Percentiles rank a stretch among this genome's conserved stretches.
These are phyloP conservation scores for Dinocampus coccinellae DNA, from an alignment of 2,888 invertebrate species.

Conservation along the genomic window DNA sequence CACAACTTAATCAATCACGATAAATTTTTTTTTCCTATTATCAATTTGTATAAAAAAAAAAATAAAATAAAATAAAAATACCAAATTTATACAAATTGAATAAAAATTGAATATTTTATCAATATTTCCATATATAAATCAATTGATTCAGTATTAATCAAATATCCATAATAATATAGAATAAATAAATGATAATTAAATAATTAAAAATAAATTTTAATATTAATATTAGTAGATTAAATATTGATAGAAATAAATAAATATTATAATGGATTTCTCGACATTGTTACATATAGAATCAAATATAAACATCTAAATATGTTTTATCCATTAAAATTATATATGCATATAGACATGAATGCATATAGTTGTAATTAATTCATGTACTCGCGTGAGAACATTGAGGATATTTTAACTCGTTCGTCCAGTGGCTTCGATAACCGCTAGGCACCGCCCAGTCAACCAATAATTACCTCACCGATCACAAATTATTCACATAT, in stretches of 20 bases:
- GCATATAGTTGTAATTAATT: conserved; percentile 26
- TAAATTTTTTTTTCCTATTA: neutral
- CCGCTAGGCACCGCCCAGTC: conserved; percentile 29
- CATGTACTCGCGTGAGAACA: conserved; percentile 32
- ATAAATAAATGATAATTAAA: no score
- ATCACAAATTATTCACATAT: conserved; percentile 61
- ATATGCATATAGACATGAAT: neutral
- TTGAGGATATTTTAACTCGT: conserved; percentile 28
- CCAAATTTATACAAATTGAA: neutral
- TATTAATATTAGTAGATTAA: no score
- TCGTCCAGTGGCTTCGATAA: conserved; percentile 28
- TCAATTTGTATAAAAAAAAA: neutral
- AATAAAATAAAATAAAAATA: neutral
- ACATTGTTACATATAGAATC: neutral
- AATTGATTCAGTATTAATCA: no score
- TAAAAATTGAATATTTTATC: no score
- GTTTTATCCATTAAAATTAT: neutral
- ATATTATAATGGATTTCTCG: no score
- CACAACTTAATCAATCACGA: neutral
- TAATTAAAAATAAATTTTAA: no score
- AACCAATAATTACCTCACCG: conserved; percentile 52
- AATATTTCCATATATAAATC: no score
- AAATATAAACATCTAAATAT: neutral
- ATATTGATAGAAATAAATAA: no score
- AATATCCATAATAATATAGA: no score